These are phyloP conservation scores for Cossypha heuglini DNA, from an alignment of 2,797 vertebrate species.

Conservation along the genomic window DNA sequence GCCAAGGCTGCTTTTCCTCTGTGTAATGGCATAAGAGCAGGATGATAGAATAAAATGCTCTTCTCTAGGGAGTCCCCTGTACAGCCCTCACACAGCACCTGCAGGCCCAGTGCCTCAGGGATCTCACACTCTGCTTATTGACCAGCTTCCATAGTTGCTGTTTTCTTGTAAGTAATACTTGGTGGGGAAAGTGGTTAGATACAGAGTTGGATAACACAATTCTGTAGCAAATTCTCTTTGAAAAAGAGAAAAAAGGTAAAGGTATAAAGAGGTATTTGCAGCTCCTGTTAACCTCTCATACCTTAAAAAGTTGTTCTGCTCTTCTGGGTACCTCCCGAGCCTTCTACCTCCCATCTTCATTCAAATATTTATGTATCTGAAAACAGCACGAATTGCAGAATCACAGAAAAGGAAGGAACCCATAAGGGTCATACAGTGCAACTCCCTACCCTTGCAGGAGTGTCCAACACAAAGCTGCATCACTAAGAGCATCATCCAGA, in stretches of 20 bases:
- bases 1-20: not conserved
- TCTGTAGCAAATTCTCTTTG: not conserved
- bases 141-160: not conserved
- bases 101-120: not conserved
- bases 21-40: not conserved
- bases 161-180: not conserved
- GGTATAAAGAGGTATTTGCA: not conserved
- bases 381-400: not conserved
- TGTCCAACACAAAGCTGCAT: not conserved
- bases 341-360: not conserved
- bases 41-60: not conserved
- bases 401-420: not conserved
- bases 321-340: accelerated
- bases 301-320: not conserved
- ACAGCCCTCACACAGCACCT: not conserved
- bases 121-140: not conserved
- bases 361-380: not conserved
- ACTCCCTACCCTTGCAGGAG: not conserved
- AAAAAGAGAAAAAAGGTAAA: not conserved
- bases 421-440: not conserved
- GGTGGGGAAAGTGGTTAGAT: not conserved
- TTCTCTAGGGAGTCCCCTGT: not conserved
- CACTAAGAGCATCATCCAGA: not conserved
- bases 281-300: not conserved
- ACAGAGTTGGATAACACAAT: not conserved